A percentile compares a stretch with the other conserved stretches of the same genome.
Conservation (phyloP, 1,140 invertebrate genomes). For the Trachymyrmex septentrionalis region DNA sequence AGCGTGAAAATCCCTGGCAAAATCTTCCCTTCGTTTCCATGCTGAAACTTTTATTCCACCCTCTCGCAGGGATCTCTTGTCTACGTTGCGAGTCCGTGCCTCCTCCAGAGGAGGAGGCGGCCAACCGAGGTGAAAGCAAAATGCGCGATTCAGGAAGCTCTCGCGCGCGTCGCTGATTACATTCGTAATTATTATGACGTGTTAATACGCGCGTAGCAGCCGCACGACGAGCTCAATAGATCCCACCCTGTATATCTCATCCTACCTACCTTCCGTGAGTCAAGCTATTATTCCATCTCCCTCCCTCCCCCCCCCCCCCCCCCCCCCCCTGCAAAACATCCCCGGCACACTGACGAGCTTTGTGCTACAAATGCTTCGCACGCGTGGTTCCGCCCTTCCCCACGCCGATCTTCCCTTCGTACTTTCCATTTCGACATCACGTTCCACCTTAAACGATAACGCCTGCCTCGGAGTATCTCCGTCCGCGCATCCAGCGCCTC, state of each 20-base stretch:
- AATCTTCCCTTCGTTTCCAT: background rate
- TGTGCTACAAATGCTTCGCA: constrained; percentile 74
- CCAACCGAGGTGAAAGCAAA: constrained; percentile 58
- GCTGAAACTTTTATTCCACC: constrained; percentile 55
- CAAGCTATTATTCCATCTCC: constrained; percentile 10
- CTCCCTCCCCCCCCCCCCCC: background rate
- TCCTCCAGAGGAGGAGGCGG: constrained; percentile 8
- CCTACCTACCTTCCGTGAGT: constrained; percentile 60
- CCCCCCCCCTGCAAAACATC: constrained; percentile 54
- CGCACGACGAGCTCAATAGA: constrained; percentile 77
- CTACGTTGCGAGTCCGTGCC: constrained; percentile 17
- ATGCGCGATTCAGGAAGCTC: constrained; percentile 69
- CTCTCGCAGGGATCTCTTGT: constrained; percentile 6
- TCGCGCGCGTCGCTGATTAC: constrained; percentile 75
- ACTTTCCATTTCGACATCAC: constrained; percentile 63
- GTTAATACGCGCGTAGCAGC: constrained; percentile 76
- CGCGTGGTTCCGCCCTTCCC: constrained; percentile 24
- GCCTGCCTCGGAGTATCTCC: constrained; percentile 51
- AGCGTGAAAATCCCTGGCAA: constrained; percentile 46
- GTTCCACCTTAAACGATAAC: constrained; percentile 53
- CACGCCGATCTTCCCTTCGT: constrained; percentile 20
- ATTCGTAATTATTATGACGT: constrained; percentile 81
- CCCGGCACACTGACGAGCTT: constrained; percentile 69
- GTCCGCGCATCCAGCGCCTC: constrained; percentile 51
- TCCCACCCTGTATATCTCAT: constrained; percentile 75